These are phyloP conservation scores for Falco peregrinus DNA, from an alignment of 2,797 vertebrate species.

Conservation along the genomic window DNA sequence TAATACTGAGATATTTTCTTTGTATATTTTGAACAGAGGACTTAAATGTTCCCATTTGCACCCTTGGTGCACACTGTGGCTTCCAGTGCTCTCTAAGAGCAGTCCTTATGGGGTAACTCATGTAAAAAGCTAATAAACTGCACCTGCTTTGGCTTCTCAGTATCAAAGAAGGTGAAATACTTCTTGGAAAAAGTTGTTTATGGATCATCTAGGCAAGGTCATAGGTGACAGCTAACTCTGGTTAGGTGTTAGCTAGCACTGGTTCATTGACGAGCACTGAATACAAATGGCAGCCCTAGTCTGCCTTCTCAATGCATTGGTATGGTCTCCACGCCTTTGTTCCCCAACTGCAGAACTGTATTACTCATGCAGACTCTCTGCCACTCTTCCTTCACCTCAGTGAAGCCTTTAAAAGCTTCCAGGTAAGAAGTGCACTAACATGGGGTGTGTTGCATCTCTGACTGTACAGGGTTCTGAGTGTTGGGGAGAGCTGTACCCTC, in stretches of 20 bases:
- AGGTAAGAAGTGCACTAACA: neutral
- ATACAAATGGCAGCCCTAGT: neutral
- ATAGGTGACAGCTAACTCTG: neutral
- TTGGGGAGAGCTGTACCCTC: neutral
- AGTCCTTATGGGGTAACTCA: neutral
- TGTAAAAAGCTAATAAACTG: neutral
- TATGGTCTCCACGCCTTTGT: neutral
- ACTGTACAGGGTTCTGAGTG: neutral
- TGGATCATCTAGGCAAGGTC: neutral
- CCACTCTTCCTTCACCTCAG: neutral
- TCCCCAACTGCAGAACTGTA: neutral
- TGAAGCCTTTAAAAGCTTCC: neutral
- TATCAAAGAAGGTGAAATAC: neutral
- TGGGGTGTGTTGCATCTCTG: accelerated
- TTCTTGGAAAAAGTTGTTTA: neutral
- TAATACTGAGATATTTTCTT: neutral
- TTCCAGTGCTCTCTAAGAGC: neutral
- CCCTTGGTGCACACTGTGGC: neutral
- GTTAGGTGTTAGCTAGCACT: neutral
- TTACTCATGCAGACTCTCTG: neutral
- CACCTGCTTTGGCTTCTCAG: constrained; percentile 11
- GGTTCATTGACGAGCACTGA: neutral
- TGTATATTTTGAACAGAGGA: neutral
- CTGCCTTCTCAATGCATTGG: neutral
- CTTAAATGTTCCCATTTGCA: neutral